Conservation (phyloP, 2,113 vertebrate species). For the Microcebus tavaratra region DNA sequence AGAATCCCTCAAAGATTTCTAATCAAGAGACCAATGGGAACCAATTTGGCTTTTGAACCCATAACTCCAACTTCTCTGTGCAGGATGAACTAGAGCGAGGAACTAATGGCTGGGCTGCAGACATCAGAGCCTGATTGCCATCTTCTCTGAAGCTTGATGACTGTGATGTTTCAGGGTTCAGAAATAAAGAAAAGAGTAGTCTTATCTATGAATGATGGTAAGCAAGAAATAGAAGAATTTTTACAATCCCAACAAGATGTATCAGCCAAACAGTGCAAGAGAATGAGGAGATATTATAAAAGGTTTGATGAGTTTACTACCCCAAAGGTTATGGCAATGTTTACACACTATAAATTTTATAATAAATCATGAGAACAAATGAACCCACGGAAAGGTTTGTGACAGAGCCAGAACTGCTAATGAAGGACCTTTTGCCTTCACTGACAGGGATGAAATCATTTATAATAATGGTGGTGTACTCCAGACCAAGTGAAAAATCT, state of each 20-base stretch:
- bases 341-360: constrained; percentile 66
- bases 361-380: constrained; percentile 70
- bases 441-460: constrained; percentile 65
- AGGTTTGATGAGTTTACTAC: constrained; percentile 57
- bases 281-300: constrained; percentile 32
- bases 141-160: background rate
- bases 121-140: background rate
- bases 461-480: constrained; percentile 46
- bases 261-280: background rate
- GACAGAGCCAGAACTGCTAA: constrained; percentile 61
- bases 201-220: background rate
- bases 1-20: background rate
- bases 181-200: constrained; percentile 1
- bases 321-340: constrained; percentile 65
- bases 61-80: background rate
- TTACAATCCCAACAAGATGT: constrained; percentile 3
- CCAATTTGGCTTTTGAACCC: background rate
- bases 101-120: background rate
- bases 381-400: constrained; percentile 47
- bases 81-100: background rate
- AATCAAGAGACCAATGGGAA: background rate
- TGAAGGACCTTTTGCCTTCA: constrained; percentile 66
- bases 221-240: constrained; percentile 34
- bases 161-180: background rate
- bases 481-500: constrained; percentile 49